phyloP scores from a whole-genome alignment of 2,888 invertebrate species.

The Rhogogaster chlorosoma region DNA sequence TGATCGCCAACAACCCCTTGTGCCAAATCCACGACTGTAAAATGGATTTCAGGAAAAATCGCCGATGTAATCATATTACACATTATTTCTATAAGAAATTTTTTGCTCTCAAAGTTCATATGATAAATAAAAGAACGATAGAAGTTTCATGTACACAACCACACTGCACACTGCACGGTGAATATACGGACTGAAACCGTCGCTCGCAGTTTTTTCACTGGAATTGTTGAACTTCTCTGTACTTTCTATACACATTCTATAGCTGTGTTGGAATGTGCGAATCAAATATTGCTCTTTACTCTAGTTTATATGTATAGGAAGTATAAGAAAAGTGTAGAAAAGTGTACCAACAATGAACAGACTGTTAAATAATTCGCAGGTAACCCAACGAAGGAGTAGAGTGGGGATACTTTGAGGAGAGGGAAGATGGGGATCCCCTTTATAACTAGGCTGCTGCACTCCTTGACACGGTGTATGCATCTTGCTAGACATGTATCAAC shows the following conservation, averaged over 20 bases:
- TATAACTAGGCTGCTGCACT: constrained; percentile 13
- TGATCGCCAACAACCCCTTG: no score
- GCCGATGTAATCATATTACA: not conserved
- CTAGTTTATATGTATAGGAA: not conserved
- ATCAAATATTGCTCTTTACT: not conserved
- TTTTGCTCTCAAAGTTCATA: not conserved
- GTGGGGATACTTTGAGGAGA: constrained; percentile 25
- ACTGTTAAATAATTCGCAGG: constrained; percentile 15
- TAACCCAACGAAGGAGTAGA: not conserved
- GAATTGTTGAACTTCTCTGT: not conserved
- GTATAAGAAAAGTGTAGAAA: not conserved
- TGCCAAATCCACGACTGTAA: no score
- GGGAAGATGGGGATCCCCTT: constrained; percentile 13
- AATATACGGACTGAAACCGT: not conserved
- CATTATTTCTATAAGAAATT: not conserved
- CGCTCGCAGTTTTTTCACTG: not conserved
- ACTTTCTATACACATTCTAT: not conserved
- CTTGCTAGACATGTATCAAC: not conserved
- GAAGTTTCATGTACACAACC: not conserved
- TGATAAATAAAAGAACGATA: not conserved
- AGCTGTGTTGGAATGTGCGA: not conserved
- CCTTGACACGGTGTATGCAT: not conserved
- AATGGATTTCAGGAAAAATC: not conserved
- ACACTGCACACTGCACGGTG: not conserved
- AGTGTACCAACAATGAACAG: not conserved